Conservation (phyloP, 2,888 invertebrate species). For the Coelinius sp. region DNA sequence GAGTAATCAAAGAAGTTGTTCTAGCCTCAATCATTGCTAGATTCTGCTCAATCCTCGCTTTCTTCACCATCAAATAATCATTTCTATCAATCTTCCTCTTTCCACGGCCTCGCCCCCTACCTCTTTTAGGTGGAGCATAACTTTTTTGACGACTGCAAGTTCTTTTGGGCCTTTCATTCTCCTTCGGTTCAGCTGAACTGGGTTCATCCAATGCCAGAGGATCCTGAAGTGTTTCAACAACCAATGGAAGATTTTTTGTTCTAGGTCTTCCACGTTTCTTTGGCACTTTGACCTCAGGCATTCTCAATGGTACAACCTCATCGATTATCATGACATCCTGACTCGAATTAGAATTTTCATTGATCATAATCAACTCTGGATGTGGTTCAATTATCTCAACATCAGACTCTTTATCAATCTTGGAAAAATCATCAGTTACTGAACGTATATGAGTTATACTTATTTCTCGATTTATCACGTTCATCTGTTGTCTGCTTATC, state of each 20-base stretch:
- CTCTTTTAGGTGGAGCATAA: slow-evolving; percentile 68
- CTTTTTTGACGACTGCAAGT: slow-evolving; percentile 68
- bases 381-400: slow-evolving; percentile 68
- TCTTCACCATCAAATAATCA: slow-evolving; percentile 52
- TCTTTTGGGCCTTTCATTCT: slow-evolving; percentile 66
- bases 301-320: slow-evolving; percentile 60
- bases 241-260: slow-evolving; percentile 54
- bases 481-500: slow-evolving; percentile 64
- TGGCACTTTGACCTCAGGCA: slow-evolving; percentile 59
- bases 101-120: slow-evolving; percentile 64
- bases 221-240: slow-evolving; percentile 53
- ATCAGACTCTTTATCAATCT: slow-evolving; percentile 53
- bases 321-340: slow-evolving; percentile 70
- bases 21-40: slow-evolving; percentile 59
- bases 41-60: slow-evolving; percentile 62
- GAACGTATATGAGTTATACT: slow-evolving; percentile 65
- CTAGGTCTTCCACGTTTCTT: slow-evolving; percentile 67
- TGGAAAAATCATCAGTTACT: slow-evolving; percentile 47
- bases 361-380: slow-evolving; percentile 67
- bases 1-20: slow-evolving; percentile 61
- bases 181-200: slow-evolving; percentile 51
- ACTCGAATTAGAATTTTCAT: slow-evolving; percentile 69
- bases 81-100: slow-evolving; percentile 62
- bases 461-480: slow-evolving; percentile 65
- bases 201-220: slow-evolving; percentile 59